phyloP scores from a whole-genome alignment of 1,140 invertebrate genomes.

The Drosophila prosaltans region DNA sequence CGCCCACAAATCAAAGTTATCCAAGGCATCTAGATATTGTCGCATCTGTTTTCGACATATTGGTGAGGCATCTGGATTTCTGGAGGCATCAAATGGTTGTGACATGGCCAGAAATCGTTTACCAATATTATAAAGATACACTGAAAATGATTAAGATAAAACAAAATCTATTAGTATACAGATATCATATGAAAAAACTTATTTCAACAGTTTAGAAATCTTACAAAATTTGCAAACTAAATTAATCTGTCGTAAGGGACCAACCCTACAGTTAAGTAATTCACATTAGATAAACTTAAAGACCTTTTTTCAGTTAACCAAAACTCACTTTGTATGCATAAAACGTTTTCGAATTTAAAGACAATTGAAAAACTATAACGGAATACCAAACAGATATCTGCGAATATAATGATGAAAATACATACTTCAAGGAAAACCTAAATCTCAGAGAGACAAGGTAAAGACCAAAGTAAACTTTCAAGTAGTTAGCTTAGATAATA shows the following conservation, averaged over 20 bases:
- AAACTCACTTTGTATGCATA: not conserved
- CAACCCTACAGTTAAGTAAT: not conserved
- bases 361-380: not conserved
- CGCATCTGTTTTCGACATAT: constrained; percentile 69
- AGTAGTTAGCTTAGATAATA: too few species aligned
- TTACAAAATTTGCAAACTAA: too few species aligned
- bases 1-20: constrained; percentile 82
- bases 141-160: constrained; percentile 46
- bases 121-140: constrained; percentile 70
- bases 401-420: too few species aligned
- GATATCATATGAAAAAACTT: too few species aligned
- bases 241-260: too few species aligned
- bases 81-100: constrained; percentile 72
- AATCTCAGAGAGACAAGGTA: too few species aligned
- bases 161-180: too few species aligned
- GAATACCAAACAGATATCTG: not conserved
- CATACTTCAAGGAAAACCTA: too few species aligned
- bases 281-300: constrained; percentile 8
- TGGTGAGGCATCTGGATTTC: constrained; percentile 64
- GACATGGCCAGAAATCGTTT: constrained; percentile 62
- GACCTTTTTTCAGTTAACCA: not conserved
- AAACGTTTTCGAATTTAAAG: not conserved
- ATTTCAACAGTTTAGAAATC: too few species aligned
- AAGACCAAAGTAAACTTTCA: too few species aligned
- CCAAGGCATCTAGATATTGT: constrained; percentile 63